Conservation (phyloP, 2,888 invertebrate genomes). For the Crematogaster levior region DNA sequence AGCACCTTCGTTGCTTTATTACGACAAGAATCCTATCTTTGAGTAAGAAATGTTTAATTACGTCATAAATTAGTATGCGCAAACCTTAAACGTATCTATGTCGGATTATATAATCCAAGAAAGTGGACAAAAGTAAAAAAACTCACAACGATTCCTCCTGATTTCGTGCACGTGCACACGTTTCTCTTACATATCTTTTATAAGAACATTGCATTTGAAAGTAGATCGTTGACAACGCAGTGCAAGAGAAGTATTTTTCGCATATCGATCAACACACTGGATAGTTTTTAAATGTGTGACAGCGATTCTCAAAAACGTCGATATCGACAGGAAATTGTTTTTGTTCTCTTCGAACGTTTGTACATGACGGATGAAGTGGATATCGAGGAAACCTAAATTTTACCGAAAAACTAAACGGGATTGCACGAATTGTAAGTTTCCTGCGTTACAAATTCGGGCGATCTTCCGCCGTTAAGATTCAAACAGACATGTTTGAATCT, state of each 20-base stretch:
- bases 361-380: conserved; percentile 17
- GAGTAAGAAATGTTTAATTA: conserved; percentile 16
- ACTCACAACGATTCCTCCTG: not conserved
- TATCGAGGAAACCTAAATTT: not conserved
- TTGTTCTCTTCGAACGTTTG: not conserved
- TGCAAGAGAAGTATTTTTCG: not conserved
- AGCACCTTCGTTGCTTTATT: conserved; percentile 15
- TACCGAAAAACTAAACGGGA: not conserved
- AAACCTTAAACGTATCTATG: not conserved
- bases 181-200: not conserved
- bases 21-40: conserved; percentile 9
- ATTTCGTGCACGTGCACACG: not conserved
- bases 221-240: not conserved
- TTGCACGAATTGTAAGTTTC: not conserved
- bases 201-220: conserved; percentile 5
- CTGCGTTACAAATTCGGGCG: not conserved
- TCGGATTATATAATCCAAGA: not conserved
- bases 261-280: not conserved
- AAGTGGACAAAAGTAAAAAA: not conserved
- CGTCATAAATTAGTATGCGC: conserved; percentile 18
- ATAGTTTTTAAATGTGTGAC: conserved; percentile 13
- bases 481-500: not conserved
- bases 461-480: not conserved
- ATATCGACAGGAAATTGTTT: conserved; percentile 40
- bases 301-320: conserved; percentile 8